Conservation (phyloP, 2,113 vertebrate genomes). For the Passer montanus region DNA sequence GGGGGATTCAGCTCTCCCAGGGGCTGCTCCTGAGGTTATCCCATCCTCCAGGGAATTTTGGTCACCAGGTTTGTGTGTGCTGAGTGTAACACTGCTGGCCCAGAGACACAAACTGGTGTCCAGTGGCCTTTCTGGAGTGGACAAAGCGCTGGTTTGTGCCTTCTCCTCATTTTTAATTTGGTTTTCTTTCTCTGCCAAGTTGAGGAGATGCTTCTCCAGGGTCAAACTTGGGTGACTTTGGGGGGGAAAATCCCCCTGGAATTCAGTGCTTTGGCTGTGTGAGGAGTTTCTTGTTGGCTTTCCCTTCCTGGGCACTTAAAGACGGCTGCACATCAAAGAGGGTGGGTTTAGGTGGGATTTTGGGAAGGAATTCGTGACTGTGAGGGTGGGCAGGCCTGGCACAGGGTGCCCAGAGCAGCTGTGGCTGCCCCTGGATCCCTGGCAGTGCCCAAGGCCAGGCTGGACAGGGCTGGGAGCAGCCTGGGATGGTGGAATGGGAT, state of each 20-base stretch:
- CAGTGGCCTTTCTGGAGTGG: background rate
- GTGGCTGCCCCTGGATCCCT: background rate
- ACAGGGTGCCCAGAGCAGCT: background rate
- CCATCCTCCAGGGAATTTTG: background rate
- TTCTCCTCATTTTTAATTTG: background rate
- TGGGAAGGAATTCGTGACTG: background rate
- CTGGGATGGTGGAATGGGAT: background rate
- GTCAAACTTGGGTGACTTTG: background rate
- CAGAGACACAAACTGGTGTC: background rate
- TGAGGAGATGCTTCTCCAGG: background rate
- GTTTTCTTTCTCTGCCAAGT: background rate
- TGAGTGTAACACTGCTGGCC: background rate
- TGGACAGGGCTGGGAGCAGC: background rate
- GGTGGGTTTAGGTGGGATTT: background rate
- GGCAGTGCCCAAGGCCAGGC: fast-evolving
- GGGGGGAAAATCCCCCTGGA: background rate
- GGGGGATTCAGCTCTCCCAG: background rate
- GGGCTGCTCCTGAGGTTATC: background rate
- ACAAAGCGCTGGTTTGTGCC: background rate
- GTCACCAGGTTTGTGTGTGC: background rate
- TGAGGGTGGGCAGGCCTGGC: background rate
- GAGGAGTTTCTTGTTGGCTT: background rate
- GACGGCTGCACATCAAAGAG: background rate
- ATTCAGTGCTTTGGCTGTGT: background rate
- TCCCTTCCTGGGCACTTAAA: background rate